Base-by-base conservation (phyloP, 1,140 invertebrate species). In the Ptiloglossa arizonensis region DNA sequence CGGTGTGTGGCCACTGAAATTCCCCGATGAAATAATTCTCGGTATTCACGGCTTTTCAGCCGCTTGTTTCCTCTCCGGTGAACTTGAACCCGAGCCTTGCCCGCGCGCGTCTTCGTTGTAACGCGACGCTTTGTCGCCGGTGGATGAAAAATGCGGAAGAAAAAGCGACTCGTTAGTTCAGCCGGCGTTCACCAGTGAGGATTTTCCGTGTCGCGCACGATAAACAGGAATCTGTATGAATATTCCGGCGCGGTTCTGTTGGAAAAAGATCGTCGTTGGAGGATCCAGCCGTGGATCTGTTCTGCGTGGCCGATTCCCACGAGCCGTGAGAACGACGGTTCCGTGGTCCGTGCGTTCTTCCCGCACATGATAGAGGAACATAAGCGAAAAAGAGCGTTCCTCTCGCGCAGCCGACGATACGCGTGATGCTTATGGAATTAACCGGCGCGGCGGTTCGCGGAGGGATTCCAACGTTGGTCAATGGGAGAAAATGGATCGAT, bases 291-390 rank as follows among this genome's bases (percentile, higher is more conserved):
- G 59, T 52, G 41, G 41, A 41, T 44, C 70, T 68, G 41, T 54
- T 79, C 76, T 66, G 54, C 71, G 64, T 79, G 29, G 29, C 27
- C 27, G 69, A 79, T 86, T 88, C 87, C 85, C 87, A 88, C 87
- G 86, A 69, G 60, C 74, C 87, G 87, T 88, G 86, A 87, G 87
- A 88, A 88, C 85, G 27, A 80, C 71, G 57, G 68, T 75, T 80
- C 50, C 76, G 56, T 68, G 73, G 77, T 82, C 71, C 76, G 63
- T 80, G 85, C 76, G 79, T 80, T 75, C 64, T 82, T 77, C 80
- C 79, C 83, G 41, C 35, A 41, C 50, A 27, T 76, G 59, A 67
- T 60, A 83, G 85, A 86, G 66, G 44, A 87, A 81, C 87, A 87
- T 83, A 54, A 79, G 41, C 22, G 13, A 32, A 56, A 48, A 87